Base-by-base conservation (phyloP, 2,113 vertebrate genomes). In the Struthidea cinerea region DNA sequence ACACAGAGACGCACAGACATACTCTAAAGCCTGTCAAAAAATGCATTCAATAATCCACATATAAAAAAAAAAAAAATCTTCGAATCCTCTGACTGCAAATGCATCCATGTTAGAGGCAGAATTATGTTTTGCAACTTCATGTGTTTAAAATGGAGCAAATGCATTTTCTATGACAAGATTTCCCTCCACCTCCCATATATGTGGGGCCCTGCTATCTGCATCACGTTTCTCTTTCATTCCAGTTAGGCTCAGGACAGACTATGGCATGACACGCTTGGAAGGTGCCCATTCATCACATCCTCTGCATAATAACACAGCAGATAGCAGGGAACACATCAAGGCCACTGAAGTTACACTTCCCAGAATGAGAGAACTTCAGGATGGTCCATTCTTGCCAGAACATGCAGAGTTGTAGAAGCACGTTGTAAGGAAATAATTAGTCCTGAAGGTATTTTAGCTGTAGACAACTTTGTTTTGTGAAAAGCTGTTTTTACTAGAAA, bases 251-350 rank as follows among this genome's bases (percentile, higher is more conserved):
- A 88, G 68, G 73, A 79, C 55, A 83, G 71, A 49, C 59, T 50
- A 23, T 8, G 28, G 37, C 41, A 80, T 7, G 30, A 65, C 67
- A 77, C 35, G 39, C 13, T n/a, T 14, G 23, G 39, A 30, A 80
- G 39, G 15, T 20, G 64, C 35, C 32, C 37, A 1, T 50, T 56
- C 59, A 37, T 59, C 63, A 56, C 42, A 59, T 12, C 37, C n/a
- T 39, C 32, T 42, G 56, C 33, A 37, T 12, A 53, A 20, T 11
- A 75, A 60, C 52, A 16, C 26, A 57, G 63, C 0, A 46, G 75
- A 46, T 1, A 37, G 22, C 49, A 59, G 53, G 52, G 61, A 39
- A 46, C 37, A 46, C n/a, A n/a, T 5, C 0, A 1, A 86, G 60
- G 42, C 50, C 87, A 52, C 4, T 1, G 10, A 70, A 61, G 11